Conservation (phyloP, 2,113 vertebrate species). For the Psilopsiagon aurifrons region DNA sequence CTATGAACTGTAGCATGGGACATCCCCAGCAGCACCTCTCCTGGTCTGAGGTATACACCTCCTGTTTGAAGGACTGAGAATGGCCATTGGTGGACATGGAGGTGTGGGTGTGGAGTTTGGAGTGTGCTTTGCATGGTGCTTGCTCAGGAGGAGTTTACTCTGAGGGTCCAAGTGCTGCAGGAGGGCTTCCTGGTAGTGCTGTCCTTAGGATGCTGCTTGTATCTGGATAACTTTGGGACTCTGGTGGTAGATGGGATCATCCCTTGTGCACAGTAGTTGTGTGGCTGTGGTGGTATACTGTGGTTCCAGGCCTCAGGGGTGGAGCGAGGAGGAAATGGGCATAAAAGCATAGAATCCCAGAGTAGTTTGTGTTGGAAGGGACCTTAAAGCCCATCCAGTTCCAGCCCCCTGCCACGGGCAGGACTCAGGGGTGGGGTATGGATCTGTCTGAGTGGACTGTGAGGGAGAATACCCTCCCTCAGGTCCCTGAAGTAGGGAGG, state of each 20-base stretch:
- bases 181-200: neutral
- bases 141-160: too few relatives aligned
- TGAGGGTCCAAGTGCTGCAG: neutral
- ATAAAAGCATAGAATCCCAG: neutral
- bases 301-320: neutral
- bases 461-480: neutral
- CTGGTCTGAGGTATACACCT: neutral
- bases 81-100: neutral
- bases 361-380: neutral
- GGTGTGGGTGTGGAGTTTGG: too few relatives aligned
- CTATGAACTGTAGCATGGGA: neutral
- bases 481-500: neutral
- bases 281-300: rapidly evolving
- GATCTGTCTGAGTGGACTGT: neutral
- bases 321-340: neutral
- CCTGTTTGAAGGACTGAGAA: neutral
- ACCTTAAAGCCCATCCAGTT: neutral
- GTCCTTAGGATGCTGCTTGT: rapidly evolving
- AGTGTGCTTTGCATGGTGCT: rapidly evolving
- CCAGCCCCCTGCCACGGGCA: neutral
- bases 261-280: rapidly evolving
- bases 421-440: neutral
- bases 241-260: too few relatives aligned
- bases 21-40: neutral
- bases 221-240: rapidly evolving